Conservation (phyloP, 2,113 vertebrate genomes). For the Spermophilus dauricus region DNA sequence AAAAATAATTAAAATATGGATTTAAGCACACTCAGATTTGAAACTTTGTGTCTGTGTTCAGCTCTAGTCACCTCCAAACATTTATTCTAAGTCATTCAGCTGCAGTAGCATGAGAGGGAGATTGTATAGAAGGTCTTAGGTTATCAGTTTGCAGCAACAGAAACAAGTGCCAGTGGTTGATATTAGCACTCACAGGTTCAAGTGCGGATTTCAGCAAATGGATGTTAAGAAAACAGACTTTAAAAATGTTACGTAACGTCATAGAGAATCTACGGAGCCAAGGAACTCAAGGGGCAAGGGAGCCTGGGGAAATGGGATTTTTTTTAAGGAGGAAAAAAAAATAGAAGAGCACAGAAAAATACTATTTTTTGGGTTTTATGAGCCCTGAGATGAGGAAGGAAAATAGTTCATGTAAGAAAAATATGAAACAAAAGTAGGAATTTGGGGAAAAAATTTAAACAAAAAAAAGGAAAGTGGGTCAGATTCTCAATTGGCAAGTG, state of each 20-base stretch:
- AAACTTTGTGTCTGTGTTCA: background rate
- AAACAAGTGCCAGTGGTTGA: background rate
- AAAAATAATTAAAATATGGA: background rate
- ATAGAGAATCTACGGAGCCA: background rate
- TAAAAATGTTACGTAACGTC: background rate
- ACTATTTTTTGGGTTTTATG: background rate
- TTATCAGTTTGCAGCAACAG: background rate
- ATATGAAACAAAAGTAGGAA: constrained; percentile 61
- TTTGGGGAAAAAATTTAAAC: background rate
- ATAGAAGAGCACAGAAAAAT: background rate
- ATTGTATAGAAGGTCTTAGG: background rate
- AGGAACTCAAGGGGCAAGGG: background rate
- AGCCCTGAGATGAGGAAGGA: constrained; percentile 38
- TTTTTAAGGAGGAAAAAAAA: background rate
- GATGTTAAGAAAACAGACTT: constrained; percentile 11
- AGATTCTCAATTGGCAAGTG: background rate
- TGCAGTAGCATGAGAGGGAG: background rate
- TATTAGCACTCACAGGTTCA: background rate
- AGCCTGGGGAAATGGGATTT: background rate
- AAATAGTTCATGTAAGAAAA: constrained; percentile 34
- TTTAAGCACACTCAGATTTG: background rate
- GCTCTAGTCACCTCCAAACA: background rate
- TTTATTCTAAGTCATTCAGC: background rate
- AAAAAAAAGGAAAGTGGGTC: constrained; percentile 2
- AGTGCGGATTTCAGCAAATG: constrained; percentile 21